phyloP scores from a whole-genome alignment of 1,140 invertebrate species.

The Nebria ingens region DNA sequence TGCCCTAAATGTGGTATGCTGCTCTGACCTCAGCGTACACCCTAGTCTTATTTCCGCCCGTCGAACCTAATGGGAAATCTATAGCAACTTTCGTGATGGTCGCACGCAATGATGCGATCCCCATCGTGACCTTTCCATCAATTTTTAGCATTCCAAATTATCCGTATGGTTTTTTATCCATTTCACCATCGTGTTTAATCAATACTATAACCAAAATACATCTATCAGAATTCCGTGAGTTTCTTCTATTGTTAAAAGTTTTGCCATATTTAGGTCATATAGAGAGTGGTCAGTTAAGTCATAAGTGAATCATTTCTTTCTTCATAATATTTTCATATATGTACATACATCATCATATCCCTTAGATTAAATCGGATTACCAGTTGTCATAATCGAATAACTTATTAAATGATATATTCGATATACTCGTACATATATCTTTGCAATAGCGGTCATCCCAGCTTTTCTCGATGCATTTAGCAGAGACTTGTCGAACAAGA shows the following conservation, averaged over 20 bases:
- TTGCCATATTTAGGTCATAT: too few species aligned
- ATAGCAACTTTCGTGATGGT: conserved; percentile 16
- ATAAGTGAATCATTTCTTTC: too few species aligned
- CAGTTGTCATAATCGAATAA: neutral
- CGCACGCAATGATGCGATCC: neutral
- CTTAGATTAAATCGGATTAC: too few species aligned
- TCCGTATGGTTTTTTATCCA: conserved; percentile 2
- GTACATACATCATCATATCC: too few species aligned
- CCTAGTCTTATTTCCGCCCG: conserved; percentile 19
- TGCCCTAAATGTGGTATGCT: too few species aligned
- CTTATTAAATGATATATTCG: neutral
- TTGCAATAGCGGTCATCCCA: neutral
- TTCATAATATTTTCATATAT: too few species aligned
- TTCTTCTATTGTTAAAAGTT: too few species aligned
- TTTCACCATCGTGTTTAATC: conserved; percentile 1
- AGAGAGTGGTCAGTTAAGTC: too few species aligned
- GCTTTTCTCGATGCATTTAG: conserved; percentile 1
- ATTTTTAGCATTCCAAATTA: conserved; percentile 21
- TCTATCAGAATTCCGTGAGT: too few species aligned
- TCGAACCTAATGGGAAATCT: conserved; percentile 23
- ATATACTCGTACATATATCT: too few species aligned
- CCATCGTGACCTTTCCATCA: conserved; percentile 19
- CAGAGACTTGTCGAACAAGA: neutral
- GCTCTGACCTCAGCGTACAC: too few species aligned
- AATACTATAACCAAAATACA: too few species aligned